phyloP scores from a whole-genome alignment of 2,113 vertebrate genomes.

The Podarcis cretensis region DNA sequence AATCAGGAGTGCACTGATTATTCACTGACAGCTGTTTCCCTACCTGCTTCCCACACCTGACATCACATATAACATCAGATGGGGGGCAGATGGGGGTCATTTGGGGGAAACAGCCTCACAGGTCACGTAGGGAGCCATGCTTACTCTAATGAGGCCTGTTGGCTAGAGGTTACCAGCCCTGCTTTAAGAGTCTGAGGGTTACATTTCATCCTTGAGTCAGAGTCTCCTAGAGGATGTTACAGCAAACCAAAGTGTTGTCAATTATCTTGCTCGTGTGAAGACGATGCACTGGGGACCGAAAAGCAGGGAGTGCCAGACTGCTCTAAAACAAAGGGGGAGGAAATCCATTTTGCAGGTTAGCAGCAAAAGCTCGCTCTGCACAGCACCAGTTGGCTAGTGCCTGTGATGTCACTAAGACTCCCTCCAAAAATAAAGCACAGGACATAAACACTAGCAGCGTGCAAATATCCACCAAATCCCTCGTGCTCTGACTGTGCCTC shows the following conservation, averaged over 20 bases:
- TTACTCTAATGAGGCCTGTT: no score
- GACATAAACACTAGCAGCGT: background rate
- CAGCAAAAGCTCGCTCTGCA: background rate
- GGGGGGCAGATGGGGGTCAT: no score
- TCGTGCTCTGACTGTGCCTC: background rate
- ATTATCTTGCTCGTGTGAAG: accelerated
- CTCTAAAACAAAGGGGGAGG: background rate
- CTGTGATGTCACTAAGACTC: background rate
- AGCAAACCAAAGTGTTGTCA: background rate
- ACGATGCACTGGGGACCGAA: background rate
- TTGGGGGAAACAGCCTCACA: no score
- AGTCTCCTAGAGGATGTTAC: background rate
- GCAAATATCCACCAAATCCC: conserved; percentile 53
- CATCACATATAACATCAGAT: no score
- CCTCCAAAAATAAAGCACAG: background rate
- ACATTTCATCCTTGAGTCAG: background rate
- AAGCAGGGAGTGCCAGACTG: accelerated
- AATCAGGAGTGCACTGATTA: no score
- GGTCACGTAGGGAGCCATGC: no score
- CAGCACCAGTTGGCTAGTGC: background rate
- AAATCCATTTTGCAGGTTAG: no score
- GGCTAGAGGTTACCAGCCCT: no score
- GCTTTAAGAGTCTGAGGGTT: accelerated
- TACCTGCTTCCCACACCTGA: no score
- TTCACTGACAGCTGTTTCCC: no score